Base-by-base conservation (phyloP, 2,888 invertebrate genomes). In the Noctua pronuba region DNA sequence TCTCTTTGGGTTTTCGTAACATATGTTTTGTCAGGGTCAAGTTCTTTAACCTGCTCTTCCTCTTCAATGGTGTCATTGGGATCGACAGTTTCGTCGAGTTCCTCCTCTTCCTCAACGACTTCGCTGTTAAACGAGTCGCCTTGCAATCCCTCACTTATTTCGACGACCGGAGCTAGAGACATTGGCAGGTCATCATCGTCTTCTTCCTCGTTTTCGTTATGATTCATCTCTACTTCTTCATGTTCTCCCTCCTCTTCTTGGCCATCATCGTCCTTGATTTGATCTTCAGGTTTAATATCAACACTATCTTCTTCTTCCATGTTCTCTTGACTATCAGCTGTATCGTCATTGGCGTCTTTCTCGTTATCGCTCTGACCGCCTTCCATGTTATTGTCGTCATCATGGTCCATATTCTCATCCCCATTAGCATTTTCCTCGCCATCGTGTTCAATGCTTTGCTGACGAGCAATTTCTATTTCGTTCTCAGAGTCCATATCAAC, bases 401-500 rank as follows among this genome's bases (percentile, higher is more conserved):
- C 86, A 21, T 91, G 88, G 41, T 90, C 89, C 8, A 85, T 75
- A 65, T 88, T 87, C 44, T 87, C 88, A n/a, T 90, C 88, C 11
- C 78, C 85, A n/a, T 87, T 88, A 71, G 85, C 88, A 75, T 90
- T 89, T 70, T 90, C 91, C 7, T 92, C 93, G 18, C 86, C 90
- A 18, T 92, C 92, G 1, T 76, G 81, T 24, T 93, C 92, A 64
- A 91, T 90, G 73, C 93, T 93, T 85, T 93, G 93, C 77, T 96
- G 94, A 6, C 95, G 92, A 46, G 96, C 96, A 11, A 97, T 96
- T 90, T 97, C 97, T 62, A 96, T 96, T 91, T 97, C 97, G 88
- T 96, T 95, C 58, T 97, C 97, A 21, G 97, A 96, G 72, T 96
- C 96, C 94, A 96, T 96, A 72, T 96, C 96, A 0, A 96, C 94